Conservation (phyloP, 2,888 invertebrate genomes). For the Brachyopa scutellaris region DNA sequence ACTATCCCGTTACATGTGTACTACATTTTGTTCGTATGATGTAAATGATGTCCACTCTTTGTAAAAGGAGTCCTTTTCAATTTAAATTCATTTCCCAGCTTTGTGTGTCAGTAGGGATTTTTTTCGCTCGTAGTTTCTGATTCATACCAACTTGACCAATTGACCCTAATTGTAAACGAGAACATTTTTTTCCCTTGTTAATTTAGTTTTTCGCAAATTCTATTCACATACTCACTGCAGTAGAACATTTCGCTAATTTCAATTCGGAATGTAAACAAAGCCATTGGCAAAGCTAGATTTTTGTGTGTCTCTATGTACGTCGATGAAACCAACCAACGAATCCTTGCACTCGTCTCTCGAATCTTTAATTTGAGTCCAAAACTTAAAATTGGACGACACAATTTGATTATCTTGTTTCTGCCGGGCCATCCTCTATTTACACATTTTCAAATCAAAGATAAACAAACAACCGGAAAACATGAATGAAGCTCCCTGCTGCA, state of each 20-base stretch:
- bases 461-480: constrained; percentile 58
- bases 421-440: constrained; percentile 32
- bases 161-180: constrained; percentile 61
- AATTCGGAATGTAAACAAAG: constrained; percentile 53
- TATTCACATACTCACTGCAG: constrained; percentile 39
- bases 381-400: constrained; percentile 54
- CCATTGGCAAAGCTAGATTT: constrained; percentile 9
- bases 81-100: constrained; percentile 26
- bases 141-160: constrained; percentile 44
- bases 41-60: not conserved
- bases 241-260: constrained; percentile 35
- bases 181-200: not conserved
- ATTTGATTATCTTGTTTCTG: constrained; percentile 35
- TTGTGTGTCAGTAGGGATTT: constrained; percentile 35
- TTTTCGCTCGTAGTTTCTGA: not conserved
- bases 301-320: not conserved
- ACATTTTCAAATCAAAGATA: constrained; percentile 69
- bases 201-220: constrained; percentile 25
- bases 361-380: constrained; percentile 44
- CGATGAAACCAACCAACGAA: constrained; percentile 25
- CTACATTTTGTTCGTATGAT: not conserved
- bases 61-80: not conserved
- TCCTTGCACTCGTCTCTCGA: constrained; percentile 29
- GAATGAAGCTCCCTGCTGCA: constrained; percentile 37
- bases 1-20: not conserved